Evolutionary conservation across 2,113 vertebrate species (phyloP), one percentile per base, ranked within the genome.

Genomic region (Phaethon lepturus): DNA sequence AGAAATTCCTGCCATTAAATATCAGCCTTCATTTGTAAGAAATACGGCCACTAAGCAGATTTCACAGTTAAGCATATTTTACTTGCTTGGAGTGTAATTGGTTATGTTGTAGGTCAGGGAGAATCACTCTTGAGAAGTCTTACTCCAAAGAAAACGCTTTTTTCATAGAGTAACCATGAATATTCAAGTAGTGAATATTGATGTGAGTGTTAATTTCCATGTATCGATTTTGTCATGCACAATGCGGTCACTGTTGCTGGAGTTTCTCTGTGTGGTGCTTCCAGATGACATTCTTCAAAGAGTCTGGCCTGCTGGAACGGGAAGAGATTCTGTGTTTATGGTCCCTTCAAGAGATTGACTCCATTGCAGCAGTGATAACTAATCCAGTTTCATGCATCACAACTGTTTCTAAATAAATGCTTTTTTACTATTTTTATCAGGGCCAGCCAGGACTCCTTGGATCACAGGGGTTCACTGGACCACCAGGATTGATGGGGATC

Each of bases 361-460:
- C 35, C 12, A 1, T 64, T 93, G 60, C 53, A 72, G 23, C n/a
- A 78, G 53, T 26, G 66, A 38, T 89, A 89, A 76, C 56, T 72
- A 89, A 55, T 42, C 35, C 55, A 77, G 67, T 56, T 80, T 83
- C 42, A 13, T 49, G 31, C 22, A 55, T 85, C 64, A 25, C 83
- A 76, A 74, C n/a, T 75, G 59, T 72, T 38, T 7, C 81, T 92
- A 58, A 95, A 77, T 78, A 91, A 89, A 77, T 97, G 2, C 71
- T 45, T 78, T 82, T 80, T n/a, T 86, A 20, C 81, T 91, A 25
- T 63, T 96, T 96, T 97, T 96, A 55, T 74, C 97, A 99, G 99
- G 99, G 99, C 86, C 97, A 97, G 7, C 99, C 99, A 8, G 99
- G 99, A 50, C 86, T 94, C 9, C 98, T 99, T 69, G 99, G 99